Conservation (phyloP, 2,113 vertebrate species). For the Scartelaos histophorus region DNA sequence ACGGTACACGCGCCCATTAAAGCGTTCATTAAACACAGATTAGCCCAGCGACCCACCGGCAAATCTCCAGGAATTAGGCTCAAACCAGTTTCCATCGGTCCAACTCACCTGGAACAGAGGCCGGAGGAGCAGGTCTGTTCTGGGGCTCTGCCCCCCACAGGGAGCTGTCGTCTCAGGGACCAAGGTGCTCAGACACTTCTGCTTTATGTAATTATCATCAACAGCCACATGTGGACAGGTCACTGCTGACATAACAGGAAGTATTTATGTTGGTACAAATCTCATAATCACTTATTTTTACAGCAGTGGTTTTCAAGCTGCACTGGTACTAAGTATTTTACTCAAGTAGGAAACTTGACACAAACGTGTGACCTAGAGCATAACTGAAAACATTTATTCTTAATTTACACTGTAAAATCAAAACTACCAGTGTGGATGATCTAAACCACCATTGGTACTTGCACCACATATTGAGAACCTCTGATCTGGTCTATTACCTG, state of each 20-base stretch:
- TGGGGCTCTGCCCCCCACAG: neutral
- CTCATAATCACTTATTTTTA: too few species aligned
- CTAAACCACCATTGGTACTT: too few species aligned
- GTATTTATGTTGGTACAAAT: neutral
- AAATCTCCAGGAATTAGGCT: constrained; percentile 76
- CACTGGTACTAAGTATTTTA: too few species aligned
- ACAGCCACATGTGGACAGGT: neutral
- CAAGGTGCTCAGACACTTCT: constrained; percentile 1
- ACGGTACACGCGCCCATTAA: constrained; percentile 69
- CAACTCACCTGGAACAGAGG: constrained; percentile 57
- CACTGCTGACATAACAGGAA: neutral
- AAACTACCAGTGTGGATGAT: too few species aligned
- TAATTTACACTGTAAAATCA: too few species aligned
- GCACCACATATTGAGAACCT: too few species aligned
- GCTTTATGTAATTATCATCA: constrained; percentile 26
- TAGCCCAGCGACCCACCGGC: constrained; percentile 72
- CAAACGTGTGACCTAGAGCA: too few species aligned
- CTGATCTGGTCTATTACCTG: too few species aligned
- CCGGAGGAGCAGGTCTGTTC: constrained; percentile 19
- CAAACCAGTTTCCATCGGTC: constrained; percentile 68
- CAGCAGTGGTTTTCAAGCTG: too few species aligned
- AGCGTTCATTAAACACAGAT: constrained; percentile 81
- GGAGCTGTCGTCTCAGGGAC: constrained; percentile 3
- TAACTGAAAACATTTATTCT: too few species aligned
- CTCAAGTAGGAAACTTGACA: too few species aligned